These are phyloP conservation scores for Telenomus remus DNA, from an alignment of 1,140 invertebrate genomes.

Conservation along the genomic window DNA sequence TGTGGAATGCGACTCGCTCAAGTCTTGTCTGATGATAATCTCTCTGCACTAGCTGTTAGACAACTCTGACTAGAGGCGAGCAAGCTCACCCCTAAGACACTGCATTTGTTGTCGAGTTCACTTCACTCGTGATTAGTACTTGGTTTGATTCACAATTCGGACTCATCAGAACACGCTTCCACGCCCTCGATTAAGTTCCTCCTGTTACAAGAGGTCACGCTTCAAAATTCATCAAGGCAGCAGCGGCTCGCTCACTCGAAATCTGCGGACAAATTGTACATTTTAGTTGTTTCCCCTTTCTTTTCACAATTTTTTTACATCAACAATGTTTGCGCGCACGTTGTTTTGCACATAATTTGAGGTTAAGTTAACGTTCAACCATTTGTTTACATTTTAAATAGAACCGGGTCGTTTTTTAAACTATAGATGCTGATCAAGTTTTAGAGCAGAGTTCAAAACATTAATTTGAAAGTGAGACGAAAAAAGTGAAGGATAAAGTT, in stretches of 20 bases:
- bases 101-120: constrained; percentile 49
- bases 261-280: constrained; percentile 43
- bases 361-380: no score
- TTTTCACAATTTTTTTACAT: no score
- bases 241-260: constrained; percentile 39
- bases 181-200: constrained; percentile 25
- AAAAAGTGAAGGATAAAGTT: no score
- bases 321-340: no score
- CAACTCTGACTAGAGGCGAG: constrained; percentile 51
- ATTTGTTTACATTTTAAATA: no score
- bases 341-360: no score
- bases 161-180: constrained; percentile 25
- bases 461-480: no score
- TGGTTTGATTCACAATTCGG: constrained; percentile 27
- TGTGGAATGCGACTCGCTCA: constrained; percentile 45
- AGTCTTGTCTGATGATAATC: constrained; percentile 51
- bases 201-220: constrained; percentile 25
- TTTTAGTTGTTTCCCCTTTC: neutral
- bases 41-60: constrained; percentile 53
- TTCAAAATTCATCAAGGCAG: constrained; percentile 45
- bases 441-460: no score
- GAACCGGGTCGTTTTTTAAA: no score
- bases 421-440: no score
- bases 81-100: constrained; percentile 54
- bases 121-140: constrained; percentile 31